phyloP scores from a whole-genome alignment of 2,797 vertebrate species.

The Rhabdophis nuchalis region DNA sequence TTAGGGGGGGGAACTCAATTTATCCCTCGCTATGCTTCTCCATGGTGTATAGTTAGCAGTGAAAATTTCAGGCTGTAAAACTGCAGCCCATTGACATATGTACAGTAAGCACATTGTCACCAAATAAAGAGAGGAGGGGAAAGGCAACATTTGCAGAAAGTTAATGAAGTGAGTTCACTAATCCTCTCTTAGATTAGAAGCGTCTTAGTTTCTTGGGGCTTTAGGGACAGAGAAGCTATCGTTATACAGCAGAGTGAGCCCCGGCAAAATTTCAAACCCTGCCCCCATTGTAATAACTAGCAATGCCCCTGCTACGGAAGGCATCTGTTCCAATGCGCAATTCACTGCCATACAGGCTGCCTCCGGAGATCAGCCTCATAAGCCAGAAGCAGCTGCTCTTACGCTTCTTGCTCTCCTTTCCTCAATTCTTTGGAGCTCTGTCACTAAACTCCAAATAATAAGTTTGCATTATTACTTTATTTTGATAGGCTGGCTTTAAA shows the following conservation, averaged over 20 bases:
- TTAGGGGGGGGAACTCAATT: not conserved
- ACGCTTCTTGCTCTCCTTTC: conserved; percentile 52
- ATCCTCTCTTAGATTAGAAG: conserved; percentile 44
- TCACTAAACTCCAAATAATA: conserved; percentile 65
- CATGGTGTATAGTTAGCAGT: not conserved
- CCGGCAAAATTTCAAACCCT: conserved; percentile 46
- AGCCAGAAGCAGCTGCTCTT: conserved; percentile 65
- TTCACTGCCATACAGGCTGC: conserved; percentile 47
- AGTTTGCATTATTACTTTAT: conserved; percentile 58
- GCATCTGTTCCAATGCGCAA: conserved; percentile 55
- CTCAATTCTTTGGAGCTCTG: conserved; percentile 53
- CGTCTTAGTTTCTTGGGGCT: conserved; percentile 29
- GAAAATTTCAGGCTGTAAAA: not conserved
- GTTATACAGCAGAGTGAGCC: conserved; percentile 37
- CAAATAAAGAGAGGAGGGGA: conserved; percentile 18
- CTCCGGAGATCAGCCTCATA: conserved; percentile 59
- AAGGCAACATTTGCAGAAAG: conserved; percentile 42
- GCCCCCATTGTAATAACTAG: conserved; percentile 52
- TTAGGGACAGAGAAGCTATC: conserved; percentile 15
- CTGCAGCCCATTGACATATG: not conserved
- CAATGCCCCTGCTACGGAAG: conserved; percentile 51
- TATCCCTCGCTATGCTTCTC: conserved; percentile 1
- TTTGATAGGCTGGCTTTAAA: conserved; percentile 48
- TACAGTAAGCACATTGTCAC: conserved; percentile 16
- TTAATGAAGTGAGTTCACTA: conserved; percentile 52